Evolutionary conservation across 2,113 vertebrate genomes (phyloP), one percentile per base, ranked within the genome.

Genomic region (Terrapene triunguis): DNA sequence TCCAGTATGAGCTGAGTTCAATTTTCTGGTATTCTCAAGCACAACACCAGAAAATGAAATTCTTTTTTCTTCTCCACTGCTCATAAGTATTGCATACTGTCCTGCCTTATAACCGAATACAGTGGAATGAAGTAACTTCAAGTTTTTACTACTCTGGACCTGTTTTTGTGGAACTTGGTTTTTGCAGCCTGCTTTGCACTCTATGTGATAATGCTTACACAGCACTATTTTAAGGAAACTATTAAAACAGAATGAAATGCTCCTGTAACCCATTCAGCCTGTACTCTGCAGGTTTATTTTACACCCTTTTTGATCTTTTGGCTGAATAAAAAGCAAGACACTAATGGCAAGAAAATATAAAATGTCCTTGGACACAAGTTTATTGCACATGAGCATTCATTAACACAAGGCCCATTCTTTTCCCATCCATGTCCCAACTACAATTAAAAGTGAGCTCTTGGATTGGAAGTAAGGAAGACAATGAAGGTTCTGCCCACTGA

Each of bases 1-100:
- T 94, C 80, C 57, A 82, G 38, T 57, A 69, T 80, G 72, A 89
- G 44, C 78, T 72, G 42, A 86, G 24, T 87, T 96, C 80, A 88
- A 54, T 97, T 95, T 97, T 93, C 65, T 89, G 44, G 6, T 88
- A 62, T 92, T 96, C 51, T 96, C 10, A 27, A 96, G 87, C 80
- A 87, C 17, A 85, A 0, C 32, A 90, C 32, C 51, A 92, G 55
- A 96, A 94, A 87, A 91, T 80, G 0, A 92, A 92, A 48, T 57
- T 51, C 0, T 88, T 93, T 85, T 93, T 88, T 74, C 65, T 72
- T 54, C 84, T 69, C 55, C 82, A 29, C 1, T 44, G 19, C 85
- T 97, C 38, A 0, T 85, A 89, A 91, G 35, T 72, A n/a, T 96
- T 95, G 11, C 35, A 62, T 76, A 53, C 3, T 16, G 91, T 62